Percentiles rank a stretch among this genome's conserved stretches.
Evolutionary conservation across 1,140 invertebrate genomes (phyloP).

Genomic region (Pogonognathellus flavescens): DNA sequence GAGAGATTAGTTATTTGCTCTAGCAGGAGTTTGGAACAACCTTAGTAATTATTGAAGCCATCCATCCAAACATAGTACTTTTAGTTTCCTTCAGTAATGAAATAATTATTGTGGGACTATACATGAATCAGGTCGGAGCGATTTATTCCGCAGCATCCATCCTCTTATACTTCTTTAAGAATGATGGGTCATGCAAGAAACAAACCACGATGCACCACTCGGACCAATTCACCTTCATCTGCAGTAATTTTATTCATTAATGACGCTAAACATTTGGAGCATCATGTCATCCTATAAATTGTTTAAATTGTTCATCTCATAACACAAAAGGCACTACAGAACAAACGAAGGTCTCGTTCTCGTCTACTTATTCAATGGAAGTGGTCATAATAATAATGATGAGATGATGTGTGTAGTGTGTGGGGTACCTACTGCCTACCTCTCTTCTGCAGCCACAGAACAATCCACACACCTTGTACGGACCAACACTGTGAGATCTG

Average conservation of each 20-base stretch:
- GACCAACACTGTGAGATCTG: not conserved
- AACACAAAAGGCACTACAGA: not conserved
- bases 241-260: conserved; percentile 25
- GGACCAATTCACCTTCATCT: conserved; percentile 1
- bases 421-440: not conserved
- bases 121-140: conserved; percentile 1
- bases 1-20: not conserved
- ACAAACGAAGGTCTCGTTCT: conserved; percentile 19
- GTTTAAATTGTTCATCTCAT: not conserved
- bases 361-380: not conserved
- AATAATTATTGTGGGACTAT: not conserved
- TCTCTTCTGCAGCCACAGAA: not conserved
- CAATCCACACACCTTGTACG: not conserved
- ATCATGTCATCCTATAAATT: conserved; percentile 22
- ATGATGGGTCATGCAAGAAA: not conserved
- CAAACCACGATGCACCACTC: not conserved
- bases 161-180: not conserved
- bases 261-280: conserved; percentile 16
- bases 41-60: not conserved
- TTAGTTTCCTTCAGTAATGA: not conserved
- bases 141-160: not conserved
- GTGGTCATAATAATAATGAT: not conserved
- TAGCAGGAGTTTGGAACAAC: too few relatives aligned
- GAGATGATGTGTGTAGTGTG: too few relatives aligned
- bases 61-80: not conserved